A percentile compares a stretch with the other conserved stretches of the same genome.
Conservation (phyloP, 2,113 vertebrate species). For the Garra rufa region DNA sequence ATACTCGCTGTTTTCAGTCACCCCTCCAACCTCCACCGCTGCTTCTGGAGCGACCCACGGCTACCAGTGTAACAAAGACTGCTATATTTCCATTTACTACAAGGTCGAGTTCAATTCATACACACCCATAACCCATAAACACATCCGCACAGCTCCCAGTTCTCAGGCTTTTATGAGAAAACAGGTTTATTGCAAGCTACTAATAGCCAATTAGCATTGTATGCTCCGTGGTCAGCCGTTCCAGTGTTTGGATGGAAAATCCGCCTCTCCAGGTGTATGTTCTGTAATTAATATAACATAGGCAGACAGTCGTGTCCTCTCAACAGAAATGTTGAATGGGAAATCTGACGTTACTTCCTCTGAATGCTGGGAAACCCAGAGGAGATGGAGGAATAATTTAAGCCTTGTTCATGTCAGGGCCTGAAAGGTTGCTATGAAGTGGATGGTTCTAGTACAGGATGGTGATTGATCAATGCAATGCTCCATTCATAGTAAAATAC, state of each 20-base stretch:
- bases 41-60: background rate
- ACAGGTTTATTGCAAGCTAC: constrained; percentile 33
- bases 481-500: background rate
- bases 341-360: constrained; percentile 20
- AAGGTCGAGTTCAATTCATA: background rate
- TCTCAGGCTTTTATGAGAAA: constrained; percentile 27
- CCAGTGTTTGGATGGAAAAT: constrained; percentile 60
- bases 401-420: background rate
- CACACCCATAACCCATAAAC: constrained; percentile 37
- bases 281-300: background rate
- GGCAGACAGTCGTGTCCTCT: constrained; percentile 58
- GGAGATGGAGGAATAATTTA: background rate
- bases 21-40: background rate
- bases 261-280: background rate
- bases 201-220: constrained; percentile 73
- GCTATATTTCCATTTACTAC: background rate
- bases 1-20: background rate
- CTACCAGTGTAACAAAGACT: background rate
- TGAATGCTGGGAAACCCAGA: constrained; percentile 56
- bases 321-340: constrained; percentile 67
- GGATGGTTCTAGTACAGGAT: background rate
- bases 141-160: constrained; percentile 26
- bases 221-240: constrained; percentile 70
- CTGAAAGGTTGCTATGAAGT: background rate
- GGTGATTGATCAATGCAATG: background rate